A percentile compares a stretch with the other conserved stretches of the same genome.
These are phyloP conservation scores for Platynereis dumerilii DNA, from an alignment of 2,888 invertebrate species.

Conservation along the genomic window DNA sequence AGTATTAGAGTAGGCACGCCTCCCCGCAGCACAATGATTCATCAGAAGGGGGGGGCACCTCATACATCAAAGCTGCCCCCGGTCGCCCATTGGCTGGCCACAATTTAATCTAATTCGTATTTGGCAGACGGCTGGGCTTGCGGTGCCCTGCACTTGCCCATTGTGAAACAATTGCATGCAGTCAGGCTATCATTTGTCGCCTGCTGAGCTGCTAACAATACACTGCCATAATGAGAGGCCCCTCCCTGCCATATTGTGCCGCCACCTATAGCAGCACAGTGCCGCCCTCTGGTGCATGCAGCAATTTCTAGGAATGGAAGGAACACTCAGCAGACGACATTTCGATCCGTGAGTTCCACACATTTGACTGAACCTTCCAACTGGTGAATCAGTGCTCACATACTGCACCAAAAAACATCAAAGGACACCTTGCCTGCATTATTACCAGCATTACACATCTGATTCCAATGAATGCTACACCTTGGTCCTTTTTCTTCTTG, in stretches of 20 bases:
- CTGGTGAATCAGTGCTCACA: no score
- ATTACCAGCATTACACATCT: no score
- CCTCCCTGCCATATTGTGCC: conserved; percentile 1
- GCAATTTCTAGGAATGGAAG: no score
- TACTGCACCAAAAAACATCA: no score
- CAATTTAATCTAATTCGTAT: conserved; percentile 9
- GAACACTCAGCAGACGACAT: no score
- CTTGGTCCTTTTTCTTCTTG: no score
- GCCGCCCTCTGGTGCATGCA: no score
- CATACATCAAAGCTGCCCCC: conserved; percentile 3
- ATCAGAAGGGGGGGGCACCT: not conserved
- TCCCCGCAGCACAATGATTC: conserved; percentile 3
- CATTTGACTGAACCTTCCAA: no score
- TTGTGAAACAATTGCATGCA: conserved; percentile 10
- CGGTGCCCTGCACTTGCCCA: not conserved
- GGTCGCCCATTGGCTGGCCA: conserved; percentile 6
- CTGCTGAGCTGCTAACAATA: conserved; percentile 6
- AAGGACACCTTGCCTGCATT: no score
- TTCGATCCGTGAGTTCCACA: no score
- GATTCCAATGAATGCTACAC: no score
- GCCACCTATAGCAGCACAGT: no score
- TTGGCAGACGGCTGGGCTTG: conserved; percentile 1
- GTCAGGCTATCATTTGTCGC: conserved; percentile 9
- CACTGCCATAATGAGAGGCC: conserved; percentile 11
- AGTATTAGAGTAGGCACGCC: not conserved